These are phyloP conservation scores for Drosophila paulistorum DNA, from an alignment of 1,140 invertebrate species.

Conservation along the genomic window DNA sequence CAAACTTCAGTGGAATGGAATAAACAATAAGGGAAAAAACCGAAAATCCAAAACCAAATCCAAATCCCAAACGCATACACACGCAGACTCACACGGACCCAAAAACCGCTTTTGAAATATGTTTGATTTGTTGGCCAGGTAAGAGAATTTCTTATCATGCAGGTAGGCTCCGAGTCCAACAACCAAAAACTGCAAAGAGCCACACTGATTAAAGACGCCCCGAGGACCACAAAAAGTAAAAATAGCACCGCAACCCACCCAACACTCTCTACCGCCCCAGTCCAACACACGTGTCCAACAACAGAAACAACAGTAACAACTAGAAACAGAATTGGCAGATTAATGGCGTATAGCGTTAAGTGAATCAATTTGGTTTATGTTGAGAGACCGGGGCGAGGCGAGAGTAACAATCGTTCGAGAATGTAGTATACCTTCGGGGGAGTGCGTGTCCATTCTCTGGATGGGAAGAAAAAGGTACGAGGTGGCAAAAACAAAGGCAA, in stretches of 20 bases:
- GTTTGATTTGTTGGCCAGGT: neutral
- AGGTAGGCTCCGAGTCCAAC: conserved; percentile 27
- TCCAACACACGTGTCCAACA: conserved; percentile 3
- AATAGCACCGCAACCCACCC: conserved; percentile 32
- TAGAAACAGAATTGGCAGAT: conserved; percentile 50
- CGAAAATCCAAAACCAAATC: neutral
- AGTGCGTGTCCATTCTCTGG: neutral
- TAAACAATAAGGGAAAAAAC: too few relatives aligned
- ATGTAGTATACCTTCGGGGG: neutral
- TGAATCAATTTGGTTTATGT: conserved; percentile 60
- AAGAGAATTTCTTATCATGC: conserved; percentile 18
- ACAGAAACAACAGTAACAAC: conserved; percentile 34
- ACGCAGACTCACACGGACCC: neutral
- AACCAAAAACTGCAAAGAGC: conserved; percentile 30
- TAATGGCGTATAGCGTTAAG: conserved; percentile 64
- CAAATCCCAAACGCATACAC: neutral
- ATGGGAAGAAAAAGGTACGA: too few relatives aligned
- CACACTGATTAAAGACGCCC: conserved; percentile 57
- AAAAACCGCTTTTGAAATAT: neutral
- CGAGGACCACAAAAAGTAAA: conserved; percentile 56
- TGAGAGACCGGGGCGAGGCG: conserved; percentile 12
- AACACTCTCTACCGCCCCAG: neutral
- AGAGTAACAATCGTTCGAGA: conserved; percentile 31
- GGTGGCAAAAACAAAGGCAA: conserved; percentile 33
- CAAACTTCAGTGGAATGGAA: too few relatives aligned